phyloP scores from a whole-genome alignment of 2,113 vertebrate species.

The Pelmatolapia mariae region DNA sequence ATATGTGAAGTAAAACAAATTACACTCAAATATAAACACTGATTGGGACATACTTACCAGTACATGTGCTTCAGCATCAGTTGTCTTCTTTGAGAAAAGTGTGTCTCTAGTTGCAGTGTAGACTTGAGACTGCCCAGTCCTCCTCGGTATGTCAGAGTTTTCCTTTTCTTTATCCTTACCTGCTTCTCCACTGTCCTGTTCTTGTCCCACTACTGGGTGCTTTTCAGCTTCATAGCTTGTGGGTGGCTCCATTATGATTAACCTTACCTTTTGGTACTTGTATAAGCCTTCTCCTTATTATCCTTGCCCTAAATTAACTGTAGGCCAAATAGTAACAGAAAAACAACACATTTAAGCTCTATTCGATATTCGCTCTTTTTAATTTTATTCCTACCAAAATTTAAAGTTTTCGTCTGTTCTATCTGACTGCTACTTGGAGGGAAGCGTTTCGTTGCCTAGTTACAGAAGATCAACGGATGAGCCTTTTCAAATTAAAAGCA shows the following conservation, averaged over 20 bases:
- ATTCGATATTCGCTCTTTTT: background rate
- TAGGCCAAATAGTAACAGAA: background rate
- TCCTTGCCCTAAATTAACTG: background rate
- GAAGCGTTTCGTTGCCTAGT: constrained; percentile 59
- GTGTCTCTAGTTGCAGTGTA: constrained; percentile 63
- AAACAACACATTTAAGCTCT: background rate
- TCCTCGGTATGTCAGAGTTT: background rate
- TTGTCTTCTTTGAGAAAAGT: constrained; percentile 35
- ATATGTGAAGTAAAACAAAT: background rate
- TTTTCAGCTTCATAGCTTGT: background rate
- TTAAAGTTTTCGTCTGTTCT: background rate
- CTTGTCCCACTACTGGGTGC: background rate
- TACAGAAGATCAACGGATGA: background rate
- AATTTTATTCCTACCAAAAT: background rate
- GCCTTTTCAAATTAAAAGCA: background rate
- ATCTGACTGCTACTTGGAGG: background rate
- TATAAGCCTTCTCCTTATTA: background rate
- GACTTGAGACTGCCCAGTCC: constrained; percentile 59
- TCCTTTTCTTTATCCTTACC: background rate
- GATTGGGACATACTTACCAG: constrained; percentile 65
- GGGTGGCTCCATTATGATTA: background rate
- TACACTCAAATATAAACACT: background rate
- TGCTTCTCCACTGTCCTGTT: background rate
- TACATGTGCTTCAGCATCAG: constrained; percentile 44
- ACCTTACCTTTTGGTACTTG: background rate